A percentile compares a stretch with the other conserved stretches of the same genome.
phyloP scores from a whole-genome alignment of 2,797 vertebrate genomes.

The Otus scops region DNA sequence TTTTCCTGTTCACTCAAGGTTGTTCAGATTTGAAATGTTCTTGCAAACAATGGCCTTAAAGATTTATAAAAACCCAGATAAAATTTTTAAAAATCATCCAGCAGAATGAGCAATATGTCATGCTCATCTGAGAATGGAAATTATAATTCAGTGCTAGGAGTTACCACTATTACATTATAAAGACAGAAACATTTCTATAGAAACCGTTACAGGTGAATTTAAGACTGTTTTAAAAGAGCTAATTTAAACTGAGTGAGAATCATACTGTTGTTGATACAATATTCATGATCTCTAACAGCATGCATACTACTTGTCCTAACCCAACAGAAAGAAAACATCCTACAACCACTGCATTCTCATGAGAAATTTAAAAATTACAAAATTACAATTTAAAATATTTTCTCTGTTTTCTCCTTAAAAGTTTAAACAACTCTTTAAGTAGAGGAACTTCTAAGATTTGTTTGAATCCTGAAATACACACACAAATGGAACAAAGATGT shows the following conservation, averaged over 20 bases:
- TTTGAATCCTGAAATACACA: background rate
- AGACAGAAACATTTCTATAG: background rate
- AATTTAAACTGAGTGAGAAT: background rate
- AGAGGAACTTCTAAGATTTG: background rate
- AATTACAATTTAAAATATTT: background rate
- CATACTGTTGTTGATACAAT: background rate
- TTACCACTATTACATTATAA: background rate
- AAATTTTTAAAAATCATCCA: background rate
- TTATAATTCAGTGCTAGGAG: background rate
- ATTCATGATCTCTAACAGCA: background rate
- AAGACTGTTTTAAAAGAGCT: background rate
- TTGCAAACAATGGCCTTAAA: background rate
- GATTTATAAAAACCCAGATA: background rate
- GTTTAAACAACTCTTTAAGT: background rate
- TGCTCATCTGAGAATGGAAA: background rate
- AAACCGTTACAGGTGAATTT: background rate
- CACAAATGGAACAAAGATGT: background rate
- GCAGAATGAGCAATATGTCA: background rate
- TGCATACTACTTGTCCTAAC: background rate
- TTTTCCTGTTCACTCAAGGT: background rate
- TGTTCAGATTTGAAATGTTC: background rate
- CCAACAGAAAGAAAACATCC: background rate
- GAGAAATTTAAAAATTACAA: background rate
- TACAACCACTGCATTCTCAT: background rate
- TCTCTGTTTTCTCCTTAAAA: background rate